These are phyloP conservation scores for Pangasianodon hypophthalmus DNA, from an alignment of 2,113 vertebrate species.

Conservation along the genomic window DNA sequence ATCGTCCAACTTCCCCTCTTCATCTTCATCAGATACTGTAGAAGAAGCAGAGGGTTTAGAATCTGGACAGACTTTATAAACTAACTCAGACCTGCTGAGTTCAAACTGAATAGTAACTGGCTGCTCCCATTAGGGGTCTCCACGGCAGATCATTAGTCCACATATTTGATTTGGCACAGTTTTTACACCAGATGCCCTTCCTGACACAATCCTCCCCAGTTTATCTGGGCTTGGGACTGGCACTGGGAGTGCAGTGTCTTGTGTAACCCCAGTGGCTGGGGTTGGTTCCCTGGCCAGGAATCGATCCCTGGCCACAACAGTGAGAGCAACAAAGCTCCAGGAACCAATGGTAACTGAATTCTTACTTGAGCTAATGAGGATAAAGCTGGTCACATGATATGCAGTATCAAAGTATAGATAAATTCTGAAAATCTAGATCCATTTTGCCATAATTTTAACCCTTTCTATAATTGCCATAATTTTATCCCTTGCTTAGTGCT, in stretches of 20 bases:
- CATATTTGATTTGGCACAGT: too few species aligned
- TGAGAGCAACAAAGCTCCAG: too few species aligned
- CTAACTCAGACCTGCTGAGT: background rate
- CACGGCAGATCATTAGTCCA: too few species aligned
- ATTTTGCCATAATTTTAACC: background rate
- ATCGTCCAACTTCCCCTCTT: conserved; percentile 45
- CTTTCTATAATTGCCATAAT: background rate
- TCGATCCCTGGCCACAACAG: too few species aligned
- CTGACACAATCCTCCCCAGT: too few species aligned
- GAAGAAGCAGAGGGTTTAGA: background rate
- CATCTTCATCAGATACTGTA: conserved; percentile 15
- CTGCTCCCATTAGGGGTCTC: too few species aligned
- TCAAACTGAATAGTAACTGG: background rate
- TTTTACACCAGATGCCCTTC: too few species aligned
- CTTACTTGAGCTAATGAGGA: background rate
- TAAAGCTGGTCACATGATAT: background rate
- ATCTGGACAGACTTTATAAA: background rate
- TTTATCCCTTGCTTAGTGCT: background rate
- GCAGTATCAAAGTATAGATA: background rate
- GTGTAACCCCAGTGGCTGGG: too few species aligned
- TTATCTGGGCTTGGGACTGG: too few species aligned
- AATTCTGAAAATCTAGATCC: background rate
- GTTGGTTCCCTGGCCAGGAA: too few species aligned
- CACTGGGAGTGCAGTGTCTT: too few species aligned
- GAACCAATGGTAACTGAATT: background rate